Evolutionary conservation across 2,113 vertebrate genomes (phyloP), one percentile per base, ranked within the genome.

Genomic region (Geococcyx californianus): DNA sequence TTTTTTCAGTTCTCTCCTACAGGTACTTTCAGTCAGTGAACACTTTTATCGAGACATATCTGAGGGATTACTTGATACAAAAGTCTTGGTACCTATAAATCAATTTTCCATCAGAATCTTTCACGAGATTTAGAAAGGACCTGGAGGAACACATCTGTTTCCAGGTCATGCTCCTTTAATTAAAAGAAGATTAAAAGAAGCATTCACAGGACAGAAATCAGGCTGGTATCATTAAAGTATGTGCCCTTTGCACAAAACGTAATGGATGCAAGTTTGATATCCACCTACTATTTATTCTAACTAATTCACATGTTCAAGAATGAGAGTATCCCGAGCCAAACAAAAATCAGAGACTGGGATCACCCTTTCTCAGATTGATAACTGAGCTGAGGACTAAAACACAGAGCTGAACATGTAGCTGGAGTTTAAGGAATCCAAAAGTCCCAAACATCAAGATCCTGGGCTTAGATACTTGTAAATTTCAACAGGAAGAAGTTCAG

Each of bases 201-300:
- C 19, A 51, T 29, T 34, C 29, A 31, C 59, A 16, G 29, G 13
- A 38, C 55, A 60, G 26, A 89, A 88, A 63, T 42, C 47, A 90
- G 69, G 62, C 14, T 51, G 20, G 21, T 38, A 16, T 51, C 31
- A 59, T 23, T 47, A 23, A 58, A 1, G 4, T 3, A 6, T 11
- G 4, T 11, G 33, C 26, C 59, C n/a, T 73, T 29, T 60, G 33
- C 34, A 55, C 36, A 68, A 63, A 40, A 85, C 2, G 6, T 5
- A 75, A 88, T 1, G 4, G 7, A 38, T 20, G 7, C 2, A 45
- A 67, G 40, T 29, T 49, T 10, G 0, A 51, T 1, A 0, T 62
- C 6, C 21, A 55, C 21, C 23, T 68, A 38, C 34, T 11, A 16
- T n/a, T 90, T 81, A 52, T 59, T 90, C 83, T 33, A 58, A 69